Evolutionary conservation across 2,888 invertebrate species (phyloP).

Genomic region (Chaetogeoica ovagalla): DNA sequence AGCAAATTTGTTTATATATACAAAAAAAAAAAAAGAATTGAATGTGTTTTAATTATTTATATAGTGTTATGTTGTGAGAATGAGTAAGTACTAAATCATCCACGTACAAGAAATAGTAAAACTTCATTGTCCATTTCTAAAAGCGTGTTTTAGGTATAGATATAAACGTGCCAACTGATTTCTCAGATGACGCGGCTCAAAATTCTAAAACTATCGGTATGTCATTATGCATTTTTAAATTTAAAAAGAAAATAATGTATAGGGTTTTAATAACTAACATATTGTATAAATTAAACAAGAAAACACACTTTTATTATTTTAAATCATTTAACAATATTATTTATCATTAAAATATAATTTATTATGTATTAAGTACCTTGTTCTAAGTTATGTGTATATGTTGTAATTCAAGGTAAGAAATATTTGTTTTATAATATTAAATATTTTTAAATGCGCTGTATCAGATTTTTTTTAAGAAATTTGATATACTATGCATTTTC

Average conservation of each 20-base stretch:
- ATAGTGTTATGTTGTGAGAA: conserved; percentile 52
- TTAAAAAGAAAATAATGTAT: conserved; percentile 39
- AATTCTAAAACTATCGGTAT: conserved; percentile 50
- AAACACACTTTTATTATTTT: conserved; percentile 48
- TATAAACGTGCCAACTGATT: conserved; percentile 36
- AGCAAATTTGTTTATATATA: conserved; percentile 48
- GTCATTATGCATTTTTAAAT: conserved; percentile 47
- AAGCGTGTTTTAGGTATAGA: conserved; percentile 51
- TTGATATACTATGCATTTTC: conserved; percentile 45
- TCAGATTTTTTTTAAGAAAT: conserved; percentile 45
- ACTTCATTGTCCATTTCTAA: conserved; percentile 20
- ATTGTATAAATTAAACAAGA: conserved; percentile 41
- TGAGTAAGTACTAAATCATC: conserved; percentile 49
- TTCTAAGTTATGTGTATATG: conserved; percentile 17
- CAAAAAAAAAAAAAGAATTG: conserved; percentile 29
- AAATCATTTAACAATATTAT: conserved; percentile 48
- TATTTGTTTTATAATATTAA: conserved; percentile 47
- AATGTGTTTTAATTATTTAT: conserved; percentile 51
- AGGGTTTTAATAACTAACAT: conserved; percentile 47
- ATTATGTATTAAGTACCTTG: conserved; percentile 44
- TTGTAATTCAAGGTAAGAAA: conserved; percentile 50
- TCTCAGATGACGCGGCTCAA: conserved; percentile 46
- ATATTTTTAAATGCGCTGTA: conserved; percentile 35
- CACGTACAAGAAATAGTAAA: conserved; percentile 44
- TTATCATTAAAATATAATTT: conserved; percentile 44